Conservation (phyloP, 1,140 invertebrate species). For the Oppia nitens region DNA sequence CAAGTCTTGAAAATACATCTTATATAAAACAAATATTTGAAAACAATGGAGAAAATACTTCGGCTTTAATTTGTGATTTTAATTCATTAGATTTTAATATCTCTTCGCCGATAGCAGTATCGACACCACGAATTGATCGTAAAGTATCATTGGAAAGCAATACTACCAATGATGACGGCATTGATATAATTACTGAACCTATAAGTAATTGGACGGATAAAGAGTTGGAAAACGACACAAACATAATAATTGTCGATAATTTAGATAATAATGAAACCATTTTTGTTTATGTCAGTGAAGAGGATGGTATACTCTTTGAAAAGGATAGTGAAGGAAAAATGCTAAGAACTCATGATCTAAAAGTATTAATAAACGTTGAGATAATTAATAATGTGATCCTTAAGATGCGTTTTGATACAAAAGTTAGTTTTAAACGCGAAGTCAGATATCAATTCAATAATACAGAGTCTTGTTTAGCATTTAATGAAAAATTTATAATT, state of each 20-base stretch:
- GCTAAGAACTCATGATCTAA: slow-evolving; percentile 7
- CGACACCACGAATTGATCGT: background rate
- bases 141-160: slow-evolving; percentile 2
- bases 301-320: slow-evolving; percentile 10
- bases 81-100: background rate
- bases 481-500: background rate
- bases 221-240: background rate
- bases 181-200: background rate
- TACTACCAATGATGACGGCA: background rate
- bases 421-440: slow-evolving; percentile 3
- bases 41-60: too few relatives aligned
- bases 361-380: background rate
- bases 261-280: background rate
- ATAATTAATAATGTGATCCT: background rate
- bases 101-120: background rate
- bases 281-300: slow-evolving; percentile 1
- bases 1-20: background rate
- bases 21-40: too few relatives aligned
- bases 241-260: background rate
- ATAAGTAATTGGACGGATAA: background rate
- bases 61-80: background rate
- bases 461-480: background rate
- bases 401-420: slow-evolving; percentile 2
- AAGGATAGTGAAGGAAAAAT: slow-evolving; percentile 11
- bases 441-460: slow-evolving; percentile 1